Evolutionary conservation across 2,888 invertebrate species (phyloP), one percentile per base, ranked within the genome.

Genomic region (Zeuzera pyrina): DNA sequence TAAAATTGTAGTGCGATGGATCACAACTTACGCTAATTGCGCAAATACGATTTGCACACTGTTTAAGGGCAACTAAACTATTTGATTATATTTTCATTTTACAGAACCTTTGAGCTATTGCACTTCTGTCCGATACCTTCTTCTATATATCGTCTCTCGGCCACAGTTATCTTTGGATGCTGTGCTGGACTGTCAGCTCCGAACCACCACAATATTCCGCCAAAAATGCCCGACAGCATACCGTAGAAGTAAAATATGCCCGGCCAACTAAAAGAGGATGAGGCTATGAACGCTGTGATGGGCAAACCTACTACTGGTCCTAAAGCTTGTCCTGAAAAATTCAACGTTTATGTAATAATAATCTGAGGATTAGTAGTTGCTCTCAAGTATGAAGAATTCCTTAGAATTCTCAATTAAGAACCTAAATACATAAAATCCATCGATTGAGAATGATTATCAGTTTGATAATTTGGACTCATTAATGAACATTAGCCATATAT

Each of bases 221-320:
- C 83, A 77, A 89, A 88, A 0, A 85, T 5, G 1, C 89, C 67
- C 0, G 90, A 88, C 0, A 88, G 47, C 3, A 84, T 61, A 0
- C 92, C 93, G 44, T 90, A 91, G 30, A 90, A 74, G 39, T 93
- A 91, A 57, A 93, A 94, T 30, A 91, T 87, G 2, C 90, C 87
- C 0, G 93, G 91, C 94, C 94, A 94, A 4, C 93, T 93, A 3
- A 87, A 53, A 0, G 68, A 33, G 0, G 91, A 90, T 0, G 87
- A 84, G 0, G 91, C 88, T 27, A 95, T 78, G 22, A 88, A 74
- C 0, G 94, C 94, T 5, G 92, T 90, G 22, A 90, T 67, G 1
- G 90, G 88, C 52, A 93, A 61, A 31, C 92, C 89, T 0, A 93
- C 55, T 0, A 93, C 91, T 1, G 92, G 91, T 2, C 95, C 95